Base-by-base conservation (phyloP, 2,888 invertebrate genomes). In the Exephanes ischioxanthus region DNA sequence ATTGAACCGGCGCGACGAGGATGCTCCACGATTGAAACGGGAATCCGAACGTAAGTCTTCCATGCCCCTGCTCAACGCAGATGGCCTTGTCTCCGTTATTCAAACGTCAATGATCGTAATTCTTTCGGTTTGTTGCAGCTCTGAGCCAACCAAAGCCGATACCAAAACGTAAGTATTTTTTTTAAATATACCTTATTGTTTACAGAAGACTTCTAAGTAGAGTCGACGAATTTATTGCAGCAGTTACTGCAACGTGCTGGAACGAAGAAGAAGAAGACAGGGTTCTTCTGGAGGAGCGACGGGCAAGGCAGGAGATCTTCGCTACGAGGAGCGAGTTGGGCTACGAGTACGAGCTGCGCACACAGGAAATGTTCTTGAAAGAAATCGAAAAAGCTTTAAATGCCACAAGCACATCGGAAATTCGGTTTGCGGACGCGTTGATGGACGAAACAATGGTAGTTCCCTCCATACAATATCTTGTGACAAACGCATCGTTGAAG, bases 201-300 rank as follows among this genome's bases (percentile, higher is more conserved):
- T 16, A 4, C 45, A 4, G 4, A 48, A 16, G 16, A 16, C 4
- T 48, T 48, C 3, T 48, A 48, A 48, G 48, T 14, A 6, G 14
- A 30, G n/a, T 51, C 55, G 55, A 19, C 22, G 61, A 14, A 61
- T 79, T 51, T 51, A 16, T 71, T 61, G 30, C 26, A 53, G 71
- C 71, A 5, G 51, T n/a, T 16, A 9, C 22, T 14, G 6, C 14
- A 11, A 22, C 19, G 1, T 79, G 79, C 51, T 22, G 4, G 16
- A 33, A 48, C 2, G 33, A 61, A 16, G 63, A 79, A 19, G 53
- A 61, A 14, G 72, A 61, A 14, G 77, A 66, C 2, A n/a, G 30
- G 3, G 37, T 58, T n/a, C 55, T 77, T 33, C 4, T 55, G 33
- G 7, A 77, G 66, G 76, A 82, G 41, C 82, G 63, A 2, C 41